These are phyloP conservation scores for Tokudaia muenninki DNA, from an alignment of 2,797 vertebrate species.

Conservation along the genomic window DNA sequence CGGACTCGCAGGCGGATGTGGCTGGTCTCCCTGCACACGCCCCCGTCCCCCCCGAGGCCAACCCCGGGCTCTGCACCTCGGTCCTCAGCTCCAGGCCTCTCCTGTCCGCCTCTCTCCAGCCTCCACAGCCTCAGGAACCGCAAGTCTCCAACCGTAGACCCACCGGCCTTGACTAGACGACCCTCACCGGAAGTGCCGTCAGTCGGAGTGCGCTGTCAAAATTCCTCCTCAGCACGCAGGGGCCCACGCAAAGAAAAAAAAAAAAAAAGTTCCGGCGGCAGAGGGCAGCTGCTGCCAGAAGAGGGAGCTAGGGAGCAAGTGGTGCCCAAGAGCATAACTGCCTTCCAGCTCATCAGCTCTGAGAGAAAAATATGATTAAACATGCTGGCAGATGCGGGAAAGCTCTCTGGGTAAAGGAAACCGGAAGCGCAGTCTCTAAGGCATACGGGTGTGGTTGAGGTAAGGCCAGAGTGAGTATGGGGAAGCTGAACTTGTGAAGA, in stretches of 20 bases:
- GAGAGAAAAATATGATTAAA: not conserved
- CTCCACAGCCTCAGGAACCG: fast-evolving
- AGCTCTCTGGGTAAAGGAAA: too few species aligned
- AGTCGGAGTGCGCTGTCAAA: fast-evolving
- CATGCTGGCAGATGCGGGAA: not conserved
- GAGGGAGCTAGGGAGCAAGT: fast-evolving
- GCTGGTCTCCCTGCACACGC: not conserved
- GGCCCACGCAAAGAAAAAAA: not conserved
- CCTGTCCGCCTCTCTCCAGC: fast-evolving
- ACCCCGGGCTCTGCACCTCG: too few species aligned
- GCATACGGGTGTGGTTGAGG: not conserved
- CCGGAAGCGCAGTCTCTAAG: not conserved
- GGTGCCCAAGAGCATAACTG: fast-evolving
- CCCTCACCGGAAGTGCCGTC: constrained; percentile 42
- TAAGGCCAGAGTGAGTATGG: not conserved
- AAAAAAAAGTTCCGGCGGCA: constrained; percentile 66
- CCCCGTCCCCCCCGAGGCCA: fast-evolving
- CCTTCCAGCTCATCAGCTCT: too few species aligned
- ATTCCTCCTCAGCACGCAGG: not conserved
- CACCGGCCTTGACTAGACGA: fast-evolving
- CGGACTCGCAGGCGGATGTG: not conserved
- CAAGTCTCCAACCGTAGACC: fast-evolving
- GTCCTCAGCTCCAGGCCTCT: not conserved
- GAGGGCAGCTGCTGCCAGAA: fast-evolving
- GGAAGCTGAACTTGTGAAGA: not conserved